Evolutionary conservation across 2,797 vertebrate species (phyloP), one percentile per base, ranked within the genome.

Genomic region (Hephaestus fuliginosus): DNA sequence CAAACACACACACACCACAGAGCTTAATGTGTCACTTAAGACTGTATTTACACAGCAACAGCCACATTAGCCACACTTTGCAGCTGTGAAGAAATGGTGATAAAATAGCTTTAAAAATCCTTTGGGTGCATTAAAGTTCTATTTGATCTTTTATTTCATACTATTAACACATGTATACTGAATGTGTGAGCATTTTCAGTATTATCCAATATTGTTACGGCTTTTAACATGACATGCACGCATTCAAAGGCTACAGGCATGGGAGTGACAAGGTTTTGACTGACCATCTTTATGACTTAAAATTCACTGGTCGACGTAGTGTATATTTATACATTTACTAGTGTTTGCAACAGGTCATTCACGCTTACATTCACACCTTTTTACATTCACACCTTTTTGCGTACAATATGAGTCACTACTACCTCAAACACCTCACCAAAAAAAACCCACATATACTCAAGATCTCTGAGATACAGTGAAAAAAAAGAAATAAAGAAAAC

Each of bases 11-110:
- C 7, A 56, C 13, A 13, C 9, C 1, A 51, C 25, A 58, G 58
- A 33, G 30, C 30, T 33, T 33, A 70, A 62, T 30, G 33, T 55
- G n/a, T 65, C 48, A n/a, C 13, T 20, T 43, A 25, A 51, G 44
- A 52, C n/a, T 44, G 14, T 69, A 25, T 70, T 74, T 75, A 43
- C 36, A 60, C 18, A 69, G 10, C 18, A 68, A 10, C 33, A 56
- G 20, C 14, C 30, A 73, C 43, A 51, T 68, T 56, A 57, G 49
- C 2, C 61, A 2, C 12, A 33, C 36, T 25, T 22, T 43, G 5
- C 36, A 44, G 10, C 12, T 61, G 7, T 10, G 18, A 14, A 53
- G n/a, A 71, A 33, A 64, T 36, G 18, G 8, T n/a, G 30, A 39
- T n/a, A n/a, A 39, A 60, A 30, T 20, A 39, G n/a, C 17, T 41